Evolutionary conservation across 2,888 invertebrate species (phyloP).

Genomic region (Heteropelma amictum): DNA sequence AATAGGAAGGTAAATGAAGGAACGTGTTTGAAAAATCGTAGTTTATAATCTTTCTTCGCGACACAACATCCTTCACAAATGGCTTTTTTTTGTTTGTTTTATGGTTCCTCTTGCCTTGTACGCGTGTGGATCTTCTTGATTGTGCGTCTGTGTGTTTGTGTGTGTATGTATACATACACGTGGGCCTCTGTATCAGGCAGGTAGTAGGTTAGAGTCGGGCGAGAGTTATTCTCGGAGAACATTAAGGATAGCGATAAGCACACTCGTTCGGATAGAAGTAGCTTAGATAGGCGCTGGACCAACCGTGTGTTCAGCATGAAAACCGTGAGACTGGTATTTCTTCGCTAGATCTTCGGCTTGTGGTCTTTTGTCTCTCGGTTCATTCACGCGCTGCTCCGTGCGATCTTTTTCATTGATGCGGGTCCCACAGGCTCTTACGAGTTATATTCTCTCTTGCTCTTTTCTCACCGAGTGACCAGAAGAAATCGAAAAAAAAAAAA

Average conservation of each 20-base stretch:
- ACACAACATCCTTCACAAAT: too few species aligned
- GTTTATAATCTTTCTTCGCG: too few species aligned
- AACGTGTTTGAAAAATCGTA: too few species aligned
- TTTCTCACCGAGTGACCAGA: slow-evolving; percentile 33
- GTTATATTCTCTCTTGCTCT: slow-evolving; percentile 41
- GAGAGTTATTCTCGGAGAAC: slow-evolving; percentile 35
- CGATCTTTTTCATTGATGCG: slow-evolving; percentile 75
- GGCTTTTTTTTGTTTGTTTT: too few species aligned
- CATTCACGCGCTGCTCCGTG: slow-evolving; percentile 73
- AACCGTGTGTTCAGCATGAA: slow-evolving; percentile 59
- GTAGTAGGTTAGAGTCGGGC: background rate
- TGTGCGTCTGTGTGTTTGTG: too few species aligned
- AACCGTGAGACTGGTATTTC: slow-evolving; percentile 77
- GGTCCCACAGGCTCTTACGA: slow-evolving; percentile 48
- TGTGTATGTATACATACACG: too few species aligned
- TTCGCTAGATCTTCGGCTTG: slow-evolving; percentile 59
- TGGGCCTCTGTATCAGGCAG: too few species aligned
- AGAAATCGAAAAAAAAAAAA: slow-evolving; percentile 66
- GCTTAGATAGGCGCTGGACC: background rate
- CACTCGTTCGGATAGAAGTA: slow-evolving; percentile 17
- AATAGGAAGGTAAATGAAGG: too few species aligned
- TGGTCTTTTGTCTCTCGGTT: slow-evolving; percentile 68
- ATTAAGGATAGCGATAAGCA: slow-evolving; percentile 41
- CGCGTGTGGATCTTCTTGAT: too few species aligned
- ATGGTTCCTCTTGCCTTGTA: too few species aligned